These are phyloP conservation scores for Anguilla megastoma DNA, from an alignment of 2,797 vertebrate species.

Conservation along the genomic window DNA sequence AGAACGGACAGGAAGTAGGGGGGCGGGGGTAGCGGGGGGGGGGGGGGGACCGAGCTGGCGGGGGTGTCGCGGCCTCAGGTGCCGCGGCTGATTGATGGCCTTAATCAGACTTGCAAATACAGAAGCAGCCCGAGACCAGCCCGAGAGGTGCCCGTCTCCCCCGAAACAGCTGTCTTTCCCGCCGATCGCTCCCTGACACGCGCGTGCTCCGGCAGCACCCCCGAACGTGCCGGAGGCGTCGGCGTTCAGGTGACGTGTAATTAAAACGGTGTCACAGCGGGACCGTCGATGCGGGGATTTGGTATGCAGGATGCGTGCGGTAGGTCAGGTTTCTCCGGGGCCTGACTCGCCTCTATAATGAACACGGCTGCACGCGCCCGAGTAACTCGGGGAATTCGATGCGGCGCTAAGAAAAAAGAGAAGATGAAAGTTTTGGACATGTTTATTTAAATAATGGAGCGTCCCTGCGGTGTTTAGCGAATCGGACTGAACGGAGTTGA, in stretches of 20 bases:
- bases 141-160: neutral
- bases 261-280: conserved; percentile 3
- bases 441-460: neutral
- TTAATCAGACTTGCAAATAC: conserved; percentile 37
- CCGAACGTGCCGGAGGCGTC: neutral
- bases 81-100: conserved; percentile 28
- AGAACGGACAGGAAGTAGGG: neutral
- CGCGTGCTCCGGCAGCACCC: neutral
- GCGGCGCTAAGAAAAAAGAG: neutral
- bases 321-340: neutral
- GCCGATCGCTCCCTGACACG: neutral
- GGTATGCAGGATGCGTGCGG: neutral
- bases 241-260: conserved; percentile 12
- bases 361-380: neutral
- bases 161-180: conserved; percentile 24
- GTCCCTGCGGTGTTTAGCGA: neutral
- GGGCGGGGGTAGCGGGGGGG: neutral
- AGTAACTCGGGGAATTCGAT: neutral
- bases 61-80: conserved; percentile 5
- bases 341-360: neutral
- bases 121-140: conserved; percentile 1
- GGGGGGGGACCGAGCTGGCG: neutral
- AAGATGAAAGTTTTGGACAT: neutral
- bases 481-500: neutral
- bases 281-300: neutral